Evolutionary conservation across 2,113 vertebrate species (phyloP).

Genomic region (Apteryx owenii): DNA sequence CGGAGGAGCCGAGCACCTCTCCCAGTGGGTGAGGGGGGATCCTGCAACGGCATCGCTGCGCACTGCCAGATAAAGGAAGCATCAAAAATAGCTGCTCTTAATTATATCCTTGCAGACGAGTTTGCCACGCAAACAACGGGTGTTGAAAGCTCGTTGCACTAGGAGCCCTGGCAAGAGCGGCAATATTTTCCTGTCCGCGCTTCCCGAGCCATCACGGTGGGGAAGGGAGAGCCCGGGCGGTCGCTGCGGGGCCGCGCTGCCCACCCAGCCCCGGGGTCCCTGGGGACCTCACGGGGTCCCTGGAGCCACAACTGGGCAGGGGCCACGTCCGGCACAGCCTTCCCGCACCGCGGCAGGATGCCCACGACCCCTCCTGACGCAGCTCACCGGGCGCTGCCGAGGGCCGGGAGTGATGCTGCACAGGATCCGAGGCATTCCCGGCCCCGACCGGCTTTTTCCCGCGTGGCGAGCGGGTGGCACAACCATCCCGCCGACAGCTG

Average conservation of each 20-base stretch:
- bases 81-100: conserved; percentile 68
- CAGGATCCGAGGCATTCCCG: too few species aligned
- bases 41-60: conserved; percentile 30
- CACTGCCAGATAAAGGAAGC: conserved; percentile 61
- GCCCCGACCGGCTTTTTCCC: too few species aligned
- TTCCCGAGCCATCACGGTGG: background rate
- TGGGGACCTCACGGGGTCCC: background rate
- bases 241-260: background rate
- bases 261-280: background rate
- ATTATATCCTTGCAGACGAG: conserved; percentile 59
- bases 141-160: background rate
- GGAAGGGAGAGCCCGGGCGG: background rate
- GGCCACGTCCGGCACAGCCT: background rate
- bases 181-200: background rate
- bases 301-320: background rate
- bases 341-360: too few species aligned
- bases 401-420: too few species aligned
- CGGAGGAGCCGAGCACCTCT: background rate
- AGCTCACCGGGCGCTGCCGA: too few species aligned
- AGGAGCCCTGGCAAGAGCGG: background rate
- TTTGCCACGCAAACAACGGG: conserved; percentile 16
- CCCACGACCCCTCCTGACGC: too few species aligned
- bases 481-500: too few species aligned
- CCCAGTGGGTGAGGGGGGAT: background rate
- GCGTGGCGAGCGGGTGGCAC: too few species aligned